Evolutionary conservation across 1,140 invertebrate genomes (phyloP).

Genomic region (Reticulitermes speratus): DNA sequence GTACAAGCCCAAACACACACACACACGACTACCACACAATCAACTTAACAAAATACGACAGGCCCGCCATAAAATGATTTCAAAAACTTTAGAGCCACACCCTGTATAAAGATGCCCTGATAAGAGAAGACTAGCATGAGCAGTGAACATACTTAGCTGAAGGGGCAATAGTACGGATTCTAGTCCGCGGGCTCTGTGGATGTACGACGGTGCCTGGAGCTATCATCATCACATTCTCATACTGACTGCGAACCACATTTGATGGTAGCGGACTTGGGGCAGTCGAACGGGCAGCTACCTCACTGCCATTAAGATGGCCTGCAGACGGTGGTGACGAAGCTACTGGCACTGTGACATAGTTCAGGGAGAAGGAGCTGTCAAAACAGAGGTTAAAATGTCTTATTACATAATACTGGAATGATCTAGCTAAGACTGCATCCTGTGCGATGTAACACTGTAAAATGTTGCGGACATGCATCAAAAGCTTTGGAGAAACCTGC

Average conservation of each 20-base stretch:
- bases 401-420: no score
- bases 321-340: background rate
- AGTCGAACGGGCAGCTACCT: background rate
- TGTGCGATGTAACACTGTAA: no score
- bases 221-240: conserved; percentile 38
- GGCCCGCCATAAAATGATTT: no score
- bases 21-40: no score
- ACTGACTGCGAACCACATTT: conserved; percentile 32
- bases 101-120: no score
- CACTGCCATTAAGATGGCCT: background rate
- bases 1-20: no score
- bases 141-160: conserved; percentile 2
- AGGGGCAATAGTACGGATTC: conserved; percentile 58
- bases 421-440: no score
- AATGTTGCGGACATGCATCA: no score
- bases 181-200: conserved; percentile 56
- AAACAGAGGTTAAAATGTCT: background rate
- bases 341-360: background rate
- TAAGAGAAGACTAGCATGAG: background rate
- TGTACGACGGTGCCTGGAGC: conserved; percentile 25
- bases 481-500: no score
- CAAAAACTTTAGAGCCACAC: no score
- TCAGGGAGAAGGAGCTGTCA: background rate
- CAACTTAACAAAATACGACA: no score
- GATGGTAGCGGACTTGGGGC: background rate